These are phyloP conservation scores for Trididemnum nubilum DNA, from an alignment of 23 tunicate species.

Conservation along the genomic window DNA sequence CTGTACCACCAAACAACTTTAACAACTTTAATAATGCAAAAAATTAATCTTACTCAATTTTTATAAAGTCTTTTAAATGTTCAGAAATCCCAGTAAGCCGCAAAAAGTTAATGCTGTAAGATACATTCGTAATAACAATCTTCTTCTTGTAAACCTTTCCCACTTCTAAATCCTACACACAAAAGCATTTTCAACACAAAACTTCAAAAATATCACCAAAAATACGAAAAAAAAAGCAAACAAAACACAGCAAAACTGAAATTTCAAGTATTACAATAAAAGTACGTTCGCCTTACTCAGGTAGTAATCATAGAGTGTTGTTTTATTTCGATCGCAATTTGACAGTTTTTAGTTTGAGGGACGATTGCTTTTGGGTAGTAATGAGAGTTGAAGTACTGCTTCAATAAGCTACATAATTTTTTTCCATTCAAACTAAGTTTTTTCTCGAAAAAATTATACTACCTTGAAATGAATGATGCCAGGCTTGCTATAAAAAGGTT, in stretches of 20 bases:
- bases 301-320: not conserved
- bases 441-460: not conserved
- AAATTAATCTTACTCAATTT: constrained; percentile 61
- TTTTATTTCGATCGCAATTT: too few relatives aligned
- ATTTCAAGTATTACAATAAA: too few relatives aligned
- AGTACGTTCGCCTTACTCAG: not conserved
- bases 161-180: constrained; percentile 74
- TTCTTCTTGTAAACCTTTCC: constrained; percentile 82
- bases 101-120: constrained; percentile 85
- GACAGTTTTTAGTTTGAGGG: too few relatives aligned
- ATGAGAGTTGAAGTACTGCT: too few relatives aligned
- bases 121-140: constrained; percentile 86
- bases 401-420: too few relatives aligned
- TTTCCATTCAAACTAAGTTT: too few relatives aligned
- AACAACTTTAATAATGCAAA: not conserved
- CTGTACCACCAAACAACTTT: too few relatives aligned
- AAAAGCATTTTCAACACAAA: not conserved
- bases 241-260: not conserved
- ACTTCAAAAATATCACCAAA: not conserved
- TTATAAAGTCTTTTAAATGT: constrained; percentile 85
- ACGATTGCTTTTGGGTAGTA: too few relatives aligned
- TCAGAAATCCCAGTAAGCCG: constrained; percentile 75
- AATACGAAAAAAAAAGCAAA: not conserved
- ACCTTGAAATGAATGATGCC: constrained; percentile 88
- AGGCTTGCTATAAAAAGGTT: constrained; percentile 93